Base-by-base conservation (phyloP, 2,113 vertebrate species). In the Vidua chalybeata region DNA sequence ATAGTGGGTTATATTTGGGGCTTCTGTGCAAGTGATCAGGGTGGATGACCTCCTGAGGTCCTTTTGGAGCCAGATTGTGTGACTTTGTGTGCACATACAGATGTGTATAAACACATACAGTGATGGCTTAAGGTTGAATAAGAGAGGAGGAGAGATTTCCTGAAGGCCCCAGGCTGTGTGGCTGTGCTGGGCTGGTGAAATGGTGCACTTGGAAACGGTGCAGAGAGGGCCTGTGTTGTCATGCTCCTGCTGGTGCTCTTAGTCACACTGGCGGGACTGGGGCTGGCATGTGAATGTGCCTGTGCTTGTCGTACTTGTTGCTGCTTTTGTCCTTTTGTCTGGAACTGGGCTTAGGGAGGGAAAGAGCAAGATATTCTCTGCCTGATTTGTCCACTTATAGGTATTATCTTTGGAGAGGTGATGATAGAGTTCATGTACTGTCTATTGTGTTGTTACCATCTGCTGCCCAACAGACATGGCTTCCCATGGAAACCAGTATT, bases 241-340 rank as follows among this genome's bases (percentile, higher is more conserved):
- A 76, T 0, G 27, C 75, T 78, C 0, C 0, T 30, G 45, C 82
- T 61, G 52, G 33, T 55, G 2, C 81, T 82, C 26, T 93, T 88
- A 52, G 41, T 96, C 90, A n/a, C n/a, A 11, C 75, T 72, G 62
- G 35, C 1, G 2, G 62, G 71, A 8, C 26, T 66, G 71, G 37
- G 83, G 92, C 8, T 95, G 96, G 79, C 82, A 43, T 58, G 75
- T 1, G 30, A 31, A 67, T 94, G 41, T 81, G 94, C 56, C 93
- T 81, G 45, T 73, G 79, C 92, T 88, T 95, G 90, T 84, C 11
- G 1, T 64, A 21, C 39, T 83, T 64, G 52, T 7, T 91, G 68
- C 72, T 67, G 82, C 64, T 73, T 92, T 85, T 86, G 76, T 73
- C 63, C 64, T 73, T 92, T 85, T 86, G 76, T 73, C 63, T 75